These are phyloP conservation scores for Enteromius fasciolatus DNA, from an alignment of 2,797 vertebrate genomes.

Conservation along the genomic window DNA sequence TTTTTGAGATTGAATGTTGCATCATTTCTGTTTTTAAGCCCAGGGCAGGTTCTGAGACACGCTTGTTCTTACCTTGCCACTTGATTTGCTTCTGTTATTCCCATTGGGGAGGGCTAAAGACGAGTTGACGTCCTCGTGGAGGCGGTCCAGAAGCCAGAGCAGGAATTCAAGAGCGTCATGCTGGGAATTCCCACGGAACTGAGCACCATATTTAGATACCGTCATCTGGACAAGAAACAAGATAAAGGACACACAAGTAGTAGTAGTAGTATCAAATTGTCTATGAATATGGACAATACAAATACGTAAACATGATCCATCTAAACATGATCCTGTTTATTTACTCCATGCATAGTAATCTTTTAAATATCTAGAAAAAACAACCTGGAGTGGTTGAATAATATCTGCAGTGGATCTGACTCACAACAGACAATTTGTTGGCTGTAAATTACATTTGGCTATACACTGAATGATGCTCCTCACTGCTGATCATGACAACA, in stretches of 20 bases:
- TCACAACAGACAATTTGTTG: slow-evolving; percentile 51
- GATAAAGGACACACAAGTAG: slow-evolving; percentile 6
- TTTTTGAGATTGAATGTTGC: slow-evolving; percentile 12
- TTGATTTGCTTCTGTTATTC: slow-evolving; percentile 70
- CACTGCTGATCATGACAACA: slow-evolving; percentile 27
- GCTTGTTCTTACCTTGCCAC: slow-evolving; percentile 75
- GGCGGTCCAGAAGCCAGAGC: slow-evolving; percentile 91
- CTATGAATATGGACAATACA: not conserved
- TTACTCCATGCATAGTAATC: slow-evolving; percentile 11
- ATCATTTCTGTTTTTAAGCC: slow-evolving; percentile 6
- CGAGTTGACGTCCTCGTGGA: slow-evolving; percentile 89
- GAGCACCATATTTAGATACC: slow-evolving; percentile 90
- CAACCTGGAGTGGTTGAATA: slow-evolving; percentile 36
- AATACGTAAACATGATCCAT: not conserved
- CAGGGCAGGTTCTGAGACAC: not conserved
- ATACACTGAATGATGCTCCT: slow-evolving; percentile 46
- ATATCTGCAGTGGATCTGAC: slow-evolving; percentile 42
- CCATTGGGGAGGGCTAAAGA: slow-evolving; percentile 69
- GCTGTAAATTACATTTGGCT: slow-evolving; percentile 50
- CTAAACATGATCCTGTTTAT: slow-evolving; percentile 7
- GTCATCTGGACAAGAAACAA: slow-evolving; percentile 76
- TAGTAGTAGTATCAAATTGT: not conserved
- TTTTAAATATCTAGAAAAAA: slow-evolving; percentile 28
- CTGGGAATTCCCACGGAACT: slow-evolving; percentile 93
- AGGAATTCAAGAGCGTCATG: slow-evolving; percentile 96